These are phyloP conservation scores for Lepilemur septentrionalis DNA, from an alignment of 2,797 vertebrate species.

Conservation along the genomic window DNA sequence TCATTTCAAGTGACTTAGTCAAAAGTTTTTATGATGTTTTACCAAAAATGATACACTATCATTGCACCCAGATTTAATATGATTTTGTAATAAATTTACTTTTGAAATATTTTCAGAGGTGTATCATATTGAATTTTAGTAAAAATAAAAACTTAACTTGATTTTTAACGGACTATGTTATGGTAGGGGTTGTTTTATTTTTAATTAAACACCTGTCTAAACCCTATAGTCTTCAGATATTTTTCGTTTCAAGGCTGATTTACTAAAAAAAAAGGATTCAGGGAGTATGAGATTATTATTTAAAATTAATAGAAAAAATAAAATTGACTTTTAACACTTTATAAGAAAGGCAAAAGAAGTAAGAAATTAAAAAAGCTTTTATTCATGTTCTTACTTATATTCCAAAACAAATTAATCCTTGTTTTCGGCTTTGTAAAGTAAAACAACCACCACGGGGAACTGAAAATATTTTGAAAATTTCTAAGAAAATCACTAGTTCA, in stretches of 20 bases:
- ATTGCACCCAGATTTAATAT: neutral
- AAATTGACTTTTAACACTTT: neutral
- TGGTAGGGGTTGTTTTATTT: neutral
- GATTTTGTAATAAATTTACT: neutral
- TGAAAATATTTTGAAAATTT: neutral
- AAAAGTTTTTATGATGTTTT: neutral
- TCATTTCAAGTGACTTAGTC: neutral
- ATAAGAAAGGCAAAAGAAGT: neutral
- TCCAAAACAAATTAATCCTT: neutral
- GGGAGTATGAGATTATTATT: neutral
- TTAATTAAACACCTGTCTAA: neutral
- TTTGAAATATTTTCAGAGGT: neutral
- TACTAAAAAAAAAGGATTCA: neutral
- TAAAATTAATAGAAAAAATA: neutral
- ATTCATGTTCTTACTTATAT: neutral
- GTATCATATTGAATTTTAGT: neutral
- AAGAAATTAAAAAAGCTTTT: neutral
- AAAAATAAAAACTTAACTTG: neutral
- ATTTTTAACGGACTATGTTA: neutral
- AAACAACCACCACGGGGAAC: neutral
- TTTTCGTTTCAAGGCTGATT: neutral
- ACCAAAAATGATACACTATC: neutral
- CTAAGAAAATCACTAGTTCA: neutral
- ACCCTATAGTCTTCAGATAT: neutral
- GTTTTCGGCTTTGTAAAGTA: conserved; percentile 15